A percentile compares a stretch with the other conserved stretches of the same genome.
Evolutionary conservation across 30 jellyfish, hydroid and myxozoan species (phyloP).

Genomic region (Chironex yamaguchii): DNA sequence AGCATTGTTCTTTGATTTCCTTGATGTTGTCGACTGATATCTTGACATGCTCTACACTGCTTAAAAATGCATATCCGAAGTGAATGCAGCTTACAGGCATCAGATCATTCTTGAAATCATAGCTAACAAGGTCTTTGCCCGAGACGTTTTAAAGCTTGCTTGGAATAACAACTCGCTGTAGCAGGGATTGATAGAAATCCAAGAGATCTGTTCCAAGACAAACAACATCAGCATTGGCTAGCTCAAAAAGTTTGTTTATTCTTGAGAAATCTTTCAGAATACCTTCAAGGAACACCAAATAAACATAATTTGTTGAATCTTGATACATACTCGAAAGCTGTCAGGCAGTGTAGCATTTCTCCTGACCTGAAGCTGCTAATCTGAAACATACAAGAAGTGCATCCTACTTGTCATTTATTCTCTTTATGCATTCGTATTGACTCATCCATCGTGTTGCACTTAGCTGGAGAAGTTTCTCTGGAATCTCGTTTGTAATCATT

Average conservation of each 20-base stretch:
- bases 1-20: conserved; percentile 31
- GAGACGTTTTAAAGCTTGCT: neutral
- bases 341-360: conserved; percentile 49
- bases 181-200: conserved; percentile 13
- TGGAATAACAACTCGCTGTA: conserved; percentile 22
- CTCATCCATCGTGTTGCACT: conserved; percentile 26
- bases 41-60: conserved; percentile 51
- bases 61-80: conserved; percentile 38
- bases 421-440: conserved; percentile 7
- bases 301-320: conserved; percentile 21
- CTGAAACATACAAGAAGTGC: too few species aligned
- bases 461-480: conserved; percentile 11
- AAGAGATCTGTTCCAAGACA: conserved; percentile 26
- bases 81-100: conserved; percentile 53
- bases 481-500: conserved; percentile 1
- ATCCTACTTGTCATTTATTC: too few species aligned
- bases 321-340: conserved; percentile 42
- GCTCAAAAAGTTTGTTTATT: conserved; percentile 10
- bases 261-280: conserved; percentile 26
- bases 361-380: too few species aligned
- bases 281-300: conserved; percentile 10
- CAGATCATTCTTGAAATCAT: conserved; percentile 23
- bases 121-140: conserved; percentile 21
- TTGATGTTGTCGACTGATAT: neutral
- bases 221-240: conserved; percentile 19